Percentiles rank a stretch among this genome's conserved stretches.
These are phyloP conservation scores for Bruchidius siliquastri DNA, from an alignment of 2,888 invertebrate genomes.

Conservation along the genomic window DNA sequence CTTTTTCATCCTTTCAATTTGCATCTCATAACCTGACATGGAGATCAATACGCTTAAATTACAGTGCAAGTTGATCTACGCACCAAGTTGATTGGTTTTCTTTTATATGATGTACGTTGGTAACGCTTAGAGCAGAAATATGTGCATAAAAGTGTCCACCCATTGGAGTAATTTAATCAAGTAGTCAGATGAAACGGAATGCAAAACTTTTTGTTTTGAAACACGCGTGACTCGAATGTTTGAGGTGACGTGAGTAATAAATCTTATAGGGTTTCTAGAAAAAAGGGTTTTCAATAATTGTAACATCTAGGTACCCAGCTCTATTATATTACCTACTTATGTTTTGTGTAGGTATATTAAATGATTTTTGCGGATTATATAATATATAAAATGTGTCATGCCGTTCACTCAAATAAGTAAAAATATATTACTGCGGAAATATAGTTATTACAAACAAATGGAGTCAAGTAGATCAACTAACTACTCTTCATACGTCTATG, in stretches of 20 bases:
- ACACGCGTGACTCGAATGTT: not conserved
- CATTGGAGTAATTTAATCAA: not conserved
- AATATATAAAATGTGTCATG: no score
- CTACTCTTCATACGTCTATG: no score
- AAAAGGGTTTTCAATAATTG: not conserved
- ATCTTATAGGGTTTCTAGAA: not conserved
- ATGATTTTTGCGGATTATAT: no score
- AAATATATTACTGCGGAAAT: no score
- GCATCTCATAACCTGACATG: not conserved
- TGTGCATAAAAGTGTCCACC: not conserved
- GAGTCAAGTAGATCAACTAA: no score
- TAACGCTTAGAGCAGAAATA: not conserved
- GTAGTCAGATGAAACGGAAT: not conserved
- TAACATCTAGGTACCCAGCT: no score
- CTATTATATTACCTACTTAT: no score
- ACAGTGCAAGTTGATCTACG: not conserved
- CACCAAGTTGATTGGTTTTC: not conserved
- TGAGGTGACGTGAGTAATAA: not conserved
- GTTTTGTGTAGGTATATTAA: no score
- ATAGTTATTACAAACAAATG: no score
- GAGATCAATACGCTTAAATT: not conserved
- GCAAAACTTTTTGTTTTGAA: not conserved
- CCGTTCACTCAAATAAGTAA: no score
- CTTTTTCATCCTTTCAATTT: not conserved
- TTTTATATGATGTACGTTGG: not conserved